Percentiles rank a stretch among this genome's conserved stretches.
These are phyloP conservation scores for Andricus grossulariae DNA, from an alignment of 1,140 invertebrate species.

Conservation along the genomic window DNA sequence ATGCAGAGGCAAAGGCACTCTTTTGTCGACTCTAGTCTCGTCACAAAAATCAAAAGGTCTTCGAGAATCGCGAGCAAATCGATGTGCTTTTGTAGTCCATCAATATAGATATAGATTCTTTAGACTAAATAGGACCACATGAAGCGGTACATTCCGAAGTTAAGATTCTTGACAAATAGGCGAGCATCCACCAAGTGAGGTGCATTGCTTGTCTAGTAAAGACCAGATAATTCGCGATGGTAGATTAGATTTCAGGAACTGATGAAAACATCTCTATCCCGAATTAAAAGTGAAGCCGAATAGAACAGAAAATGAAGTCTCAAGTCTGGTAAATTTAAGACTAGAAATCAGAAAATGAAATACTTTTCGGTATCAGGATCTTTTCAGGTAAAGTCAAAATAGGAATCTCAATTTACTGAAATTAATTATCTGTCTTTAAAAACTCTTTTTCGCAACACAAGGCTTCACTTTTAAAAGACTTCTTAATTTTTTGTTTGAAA, in stretches of 20 bases:
- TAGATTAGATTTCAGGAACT: slow-evolving; percentile 33
- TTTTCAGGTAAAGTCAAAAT: no score
- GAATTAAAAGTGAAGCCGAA: no score
- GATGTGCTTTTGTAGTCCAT: slow-evolving; percentile 38
- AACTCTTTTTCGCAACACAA: not conserved
- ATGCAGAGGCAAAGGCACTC: slow-evolving; percentile 28
- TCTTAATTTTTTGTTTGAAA: slow-evolving; percentile 2
- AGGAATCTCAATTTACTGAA: not conserved
- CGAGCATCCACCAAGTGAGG: slow-evolving; percentile 48
- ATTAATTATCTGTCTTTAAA: not conserved
- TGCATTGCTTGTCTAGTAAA: slow-evolving; percentile 3
- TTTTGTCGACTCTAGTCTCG: slow-evolving; percentile 41
- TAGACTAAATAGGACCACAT: slow-evolving; percentile 30
- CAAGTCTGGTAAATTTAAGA: no score
- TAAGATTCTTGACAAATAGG: slow-evolving; percentile 43
- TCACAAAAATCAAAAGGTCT: slow-evolving; percentile 21
- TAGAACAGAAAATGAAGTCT: no score
- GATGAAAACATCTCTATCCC: slow-evolving; percentile 9
- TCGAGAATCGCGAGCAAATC: slow-evolving; percentile 32
- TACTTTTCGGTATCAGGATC: no score
- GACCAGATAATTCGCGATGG: slow-evolving; percentile 7
- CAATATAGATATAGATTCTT: slow-evolving; percentile 32
- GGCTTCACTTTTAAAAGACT: not conserved
- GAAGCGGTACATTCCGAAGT: slow-evolving; percentile 51
- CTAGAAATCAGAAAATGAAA: no score